A percentile compares a stretch with the other conserved stretches of the same genome.
Evolutionary conservation across 2,888 invertebrate genomes (phyloP).

Genomic region (Clitarchus hookeri): DNA sequence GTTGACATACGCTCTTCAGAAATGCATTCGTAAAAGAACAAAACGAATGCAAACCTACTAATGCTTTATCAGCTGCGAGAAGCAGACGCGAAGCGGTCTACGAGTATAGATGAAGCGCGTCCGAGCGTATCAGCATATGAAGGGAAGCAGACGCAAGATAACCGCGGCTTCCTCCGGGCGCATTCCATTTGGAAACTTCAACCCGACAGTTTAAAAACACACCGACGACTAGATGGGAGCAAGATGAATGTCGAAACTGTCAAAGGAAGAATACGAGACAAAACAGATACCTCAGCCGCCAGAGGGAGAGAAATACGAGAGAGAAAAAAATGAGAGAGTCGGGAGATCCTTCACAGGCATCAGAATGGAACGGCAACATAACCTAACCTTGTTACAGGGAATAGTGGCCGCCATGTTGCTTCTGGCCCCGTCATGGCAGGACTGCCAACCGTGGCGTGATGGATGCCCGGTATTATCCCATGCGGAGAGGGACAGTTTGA

Average conservation of each 20-base stretch:
- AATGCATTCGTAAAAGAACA: not conserved
- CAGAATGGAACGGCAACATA: conserved; percentile 24
- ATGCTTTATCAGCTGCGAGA: not conserved
- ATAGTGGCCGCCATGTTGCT: conserved; percentile 35
- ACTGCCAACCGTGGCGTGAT: conserved; percentile 34
- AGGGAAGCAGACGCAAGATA: conserved; percentile 21
- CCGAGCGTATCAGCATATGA: conserved; percentile 18
- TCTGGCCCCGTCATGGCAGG: conserved; percentile 34
- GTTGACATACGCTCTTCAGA: too few species aligned
- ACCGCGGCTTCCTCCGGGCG: not conserved
- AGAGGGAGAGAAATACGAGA: conserved; percentile 6
- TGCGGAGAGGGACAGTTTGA: conserved; percentile 30
- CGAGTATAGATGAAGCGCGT: not conserved
- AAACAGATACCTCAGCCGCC: not conserved
- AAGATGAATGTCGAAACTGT: conserved; percentile 28
- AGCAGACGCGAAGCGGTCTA: not conserved
- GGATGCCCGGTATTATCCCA: conserved; percentile 35
- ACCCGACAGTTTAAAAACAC: conserved; percentile 15
- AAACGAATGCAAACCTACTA: not conserved
- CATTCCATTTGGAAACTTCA: conserved; percentile 24
- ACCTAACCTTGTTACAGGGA: conserved; percentile 26
- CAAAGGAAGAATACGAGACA: conserved; percentile 12
- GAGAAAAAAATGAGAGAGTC: not conserved
- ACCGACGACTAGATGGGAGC: conserved; percentile 17
- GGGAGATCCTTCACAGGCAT: conserved; percentile 25